Conservation (phyloP, 2,797 vertebrate species). For the Picus viridis region DNA sequence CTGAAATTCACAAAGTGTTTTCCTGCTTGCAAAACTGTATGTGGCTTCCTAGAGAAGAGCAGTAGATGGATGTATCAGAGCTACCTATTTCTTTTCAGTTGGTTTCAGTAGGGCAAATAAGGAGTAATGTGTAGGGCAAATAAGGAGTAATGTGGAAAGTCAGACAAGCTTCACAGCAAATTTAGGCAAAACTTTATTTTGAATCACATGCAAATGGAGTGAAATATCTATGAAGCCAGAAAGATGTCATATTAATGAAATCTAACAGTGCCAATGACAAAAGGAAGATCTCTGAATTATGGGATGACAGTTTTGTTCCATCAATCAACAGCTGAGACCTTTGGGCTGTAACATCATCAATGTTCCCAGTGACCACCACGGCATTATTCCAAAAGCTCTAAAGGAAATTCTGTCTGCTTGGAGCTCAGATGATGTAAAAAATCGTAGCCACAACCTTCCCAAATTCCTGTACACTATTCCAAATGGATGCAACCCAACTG, state of each 20-base stretch:
- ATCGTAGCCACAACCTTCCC: constrained; percentile 70
- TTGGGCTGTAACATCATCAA: constrained; percentile 89
- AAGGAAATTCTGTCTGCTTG: constrained; percentile 84
- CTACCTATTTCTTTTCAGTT: neutral
- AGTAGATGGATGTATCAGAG: neutral
- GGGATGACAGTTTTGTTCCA: neutral
- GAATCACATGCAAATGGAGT: neutral
- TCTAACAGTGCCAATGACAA: neutral
- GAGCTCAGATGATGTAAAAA: constrained; percentile 80
- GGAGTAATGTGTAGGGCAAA: no score
- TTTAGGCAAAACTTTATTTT: neutral
- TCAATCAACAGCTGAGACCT: constrained; percentile 80
- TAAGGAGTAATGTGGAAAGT: neutral
- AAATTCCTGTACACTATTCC: constrained; percentile 91
- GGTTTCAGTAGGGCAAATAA: neutral
- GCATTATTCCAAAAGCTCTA: constrained; percentile 86
- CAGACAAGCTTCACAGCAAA: neutral
- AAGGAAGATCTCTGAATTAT: neutral
- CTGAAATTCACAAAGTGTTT: neutral
- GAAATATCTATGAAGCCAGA: neutral
- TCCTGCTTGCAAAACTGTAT: neutral
- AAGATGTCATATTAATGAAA: neutral
- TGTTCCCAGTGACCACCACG: constrained; percentile 86
- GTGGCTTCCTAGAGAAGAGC: neutral
- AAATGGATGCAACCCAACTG: constrained; percentile 91